Conservation (phyloP, 2,888 invertebrate species). For the Amblyjoppa fuscipennis region DNA sequence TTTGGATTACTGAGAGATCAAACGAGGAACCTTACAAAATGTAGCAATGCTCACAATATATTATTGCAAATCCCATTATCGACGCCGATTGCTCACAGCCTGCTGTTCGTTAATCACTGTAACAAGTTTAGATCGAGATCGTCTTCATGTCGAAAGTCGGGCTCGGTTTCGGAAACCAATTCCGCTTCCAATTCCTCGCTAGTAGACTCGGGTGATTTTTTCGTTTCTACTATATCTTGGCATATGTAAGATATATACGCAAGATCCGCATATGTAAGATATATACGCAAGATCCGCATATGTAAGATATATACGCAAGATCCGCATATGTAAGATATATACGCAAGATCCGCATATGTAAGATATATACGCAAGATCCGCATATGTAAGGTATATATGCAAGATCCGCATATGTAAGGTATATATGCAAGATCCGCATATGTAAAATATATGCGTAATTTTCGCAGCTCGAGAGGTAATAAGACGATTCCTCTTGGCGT, state of each 20-base stretch:
- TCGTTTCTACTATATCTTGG: background rate
- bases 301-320: conserved; percentile 66
- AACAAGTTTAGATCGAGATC: background rate
- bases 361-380: conserved; percentile 59
- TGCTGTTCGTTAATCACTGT: background rate
- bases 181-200: background rate
- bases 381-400: conserved; percentile 64
- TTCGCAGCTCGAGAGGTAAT: conserved; percentile 69
- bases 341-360: conserved; percentile 59
- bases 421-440: conserved; percentile 57
- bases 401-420: conserved; percentile 55
- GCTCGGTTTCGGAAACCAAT: background rate
- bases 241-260: too few relatives aligned
- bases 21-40: background rate
- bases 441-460: conserved; percentile 66
- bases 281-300: conserved; percentile 57
- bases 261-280: conserved; percentile 47
- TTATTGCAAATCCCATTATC: background rate
- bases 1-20: background rate
- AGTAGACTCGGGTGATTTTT: background rate
- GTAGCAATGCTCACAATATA: background rate
- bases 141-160: background rate
- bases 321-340: conserved; percentile 58
- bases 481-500: conserved; percentile 72
- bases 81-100: background rate